Conservation (phyloP, 2,113 vertebrate genomes). For the Aleadryas rufinucha region DNA sequence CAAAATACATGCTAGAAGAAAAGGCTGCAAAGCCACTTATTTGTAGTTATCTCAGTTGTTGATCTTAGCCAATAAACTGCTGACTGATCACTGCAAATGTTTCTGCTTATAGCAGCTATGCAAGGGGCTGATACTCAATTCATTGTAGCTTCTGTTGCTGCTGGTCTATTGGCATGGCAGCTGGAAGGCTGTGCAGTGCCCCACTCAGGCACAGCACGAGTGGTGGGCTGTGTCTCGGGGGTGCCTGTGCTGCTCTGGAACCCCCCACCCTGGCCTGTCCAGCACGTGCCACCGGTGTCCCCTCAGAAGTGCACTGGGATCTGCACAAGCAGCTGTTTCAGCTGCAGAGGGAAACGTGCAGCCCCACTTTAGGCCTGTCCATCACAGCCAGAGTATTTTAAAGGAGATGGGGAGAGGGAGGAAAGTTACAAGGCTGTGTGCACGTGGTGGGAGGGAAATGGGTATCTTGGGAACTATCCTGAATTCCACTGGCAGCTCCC, state of each 20-base stretch:
- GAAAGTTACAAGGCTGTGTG: background rate
- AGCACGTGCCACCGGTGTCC: background rate
- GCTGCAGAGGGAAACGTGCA: background rate
- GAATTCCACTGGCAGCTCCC: background rate
- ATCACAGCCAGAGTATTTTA: background rate
- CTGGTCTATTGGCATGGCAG: background rate
- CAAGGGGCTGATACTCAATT: background rate
- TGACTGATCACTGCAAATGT: conserved; percentile 42
- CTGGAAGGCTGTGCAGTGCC: background rate
- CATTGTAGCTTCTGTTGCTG: background rate
- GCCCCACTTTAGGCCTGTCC: background rate
- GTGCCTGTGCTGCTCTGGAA: background rate
- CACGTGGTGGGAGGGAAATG: background rate
- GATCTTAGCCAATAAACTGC: conserved; percentile 60
- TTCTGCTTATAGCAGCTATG: background rate
- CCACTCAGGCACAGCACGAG: background rate
- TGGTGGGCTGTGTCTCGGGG: background rate
- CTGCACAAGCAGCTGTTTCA: background rate
- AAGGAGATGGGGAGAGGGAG: background rate
- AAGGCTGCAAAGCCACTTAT: conserved; percentile 57
- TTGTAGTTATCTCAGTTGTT: conserved; percentile 56
- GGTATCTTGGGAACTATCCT: background rate
- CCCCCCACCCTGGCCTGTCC: fast-evolving
- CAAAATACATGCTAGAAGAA: conserved; percentile 48
- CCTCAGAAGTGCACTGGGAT: background rate